Base-by-base conservation (phyloP, 2,888 invertebrate genomes). In the Camponotus fellah region DNA sequence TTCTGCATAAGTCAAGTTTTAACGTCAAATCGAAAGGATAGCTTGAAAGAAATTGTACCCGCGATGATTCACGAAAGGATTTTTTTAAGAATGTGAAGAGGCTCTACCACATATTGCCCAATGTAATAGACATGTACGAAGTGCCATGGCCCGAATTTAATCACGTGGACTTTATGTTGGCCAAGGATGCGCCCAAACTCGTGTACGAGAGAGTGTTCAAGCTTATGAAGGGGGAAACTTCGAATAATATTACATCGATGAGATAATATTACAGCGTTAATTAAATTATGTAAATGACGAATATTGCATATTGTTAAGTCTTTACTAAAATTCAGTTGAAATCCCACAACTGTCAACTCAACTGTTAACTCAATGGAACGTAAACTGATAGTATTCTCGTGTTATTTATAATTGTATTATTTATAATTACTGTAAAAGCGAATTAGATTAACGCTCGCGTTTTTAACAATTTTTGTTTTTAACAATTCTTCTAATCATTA, bases 91-190 rank as follows among this genome's bases (percentile, higher is more conserved):
- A 97, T 92, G 97, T 97, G 0, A 92, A 95, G 14, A 95, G 95
- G 68, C 94, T 97, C 58, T 96, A 96, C 72, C 93, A 95, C 0
- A 94, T 96, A 81, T 92, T 97, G 26, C 95, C 95, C 0, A 96
- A 96, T 5, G 88, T 94, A 1, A 95, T 96, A 71, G 96, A 96
- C 49, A 95, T 96, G 43, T 91, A 91, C 89, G 95, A 96, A 89
- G 96, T 97, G 14, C 96, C 96, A 0, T 94, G 96, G 71, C 95
- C 96, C 65, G 95, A 96, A 76, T 97, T 97, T 91, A 97, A 97
- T 93, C 97, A 97, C 90, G 95, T 97, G n/a, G 97, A 97, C 93
- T 97, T 97, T 91, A 90, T 97, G 9, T 97, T 96, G 95, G 97
- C 96, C 0, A 95, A 95, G 14, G 96, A 97, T 91, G 97, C 96